phyloP scores from a whole-genome alignment of 2,797 vertebrate genomes.

The Tragopan temminckii region DNA sequence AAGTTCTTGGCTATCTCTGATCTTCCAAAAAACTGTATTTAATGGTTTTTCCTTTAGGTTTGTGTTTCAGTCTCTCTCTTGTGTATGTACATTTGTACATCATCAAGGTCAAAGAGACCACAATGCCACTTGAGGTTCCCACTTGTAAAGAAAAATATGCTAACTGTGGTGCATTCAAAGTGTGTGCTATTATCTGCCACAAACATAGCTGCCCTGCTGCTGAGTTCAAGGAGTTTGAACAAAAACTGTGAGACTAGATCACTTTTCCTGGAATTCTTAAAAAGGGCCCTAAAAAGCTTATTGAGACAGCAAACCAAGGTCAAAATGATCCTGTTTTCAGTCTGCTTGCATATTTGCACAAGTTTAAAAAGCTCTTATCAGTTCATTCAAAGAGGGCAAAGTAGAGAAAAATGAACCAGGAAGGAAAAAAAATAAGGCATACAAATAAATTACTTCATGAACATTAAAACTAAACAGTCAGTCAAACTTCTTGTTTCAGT shows the following conservation, averaged over 20 bases:
- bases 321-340: neutral
- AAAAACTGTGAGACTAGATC: neutral
- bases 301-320: neutral
- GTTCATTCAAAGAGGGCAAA: neutral
- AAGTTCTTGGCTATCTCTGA: neutral
- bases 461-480: neutral
- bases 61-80: neutral
- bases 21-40: neutral
- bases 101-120: neutral
- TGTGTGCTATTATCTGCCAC: neutral
- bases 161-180: neutral
- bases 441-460: neutral
- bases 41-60: neutral
- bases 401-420: neutral
- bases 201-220: neutral
- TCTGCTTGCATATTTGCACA: neutral
- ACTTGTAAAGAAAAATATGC: neutral
- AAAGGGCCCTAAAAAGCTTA: neutral
- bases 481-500: neutral
- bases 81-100: neutral
- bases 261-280: conserved; percentile 33
- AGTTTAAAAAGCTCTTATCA: neutral
- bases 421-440: neutral
- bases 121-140: neutral
- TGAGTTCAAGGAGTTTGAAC: conserved; percentile 14